Percentiles rank a stretch among this genome's conserved stretches.
Conservation (phyloP, 2,888 invertebrate genomes). For the Escarpia spicata region DNA sequence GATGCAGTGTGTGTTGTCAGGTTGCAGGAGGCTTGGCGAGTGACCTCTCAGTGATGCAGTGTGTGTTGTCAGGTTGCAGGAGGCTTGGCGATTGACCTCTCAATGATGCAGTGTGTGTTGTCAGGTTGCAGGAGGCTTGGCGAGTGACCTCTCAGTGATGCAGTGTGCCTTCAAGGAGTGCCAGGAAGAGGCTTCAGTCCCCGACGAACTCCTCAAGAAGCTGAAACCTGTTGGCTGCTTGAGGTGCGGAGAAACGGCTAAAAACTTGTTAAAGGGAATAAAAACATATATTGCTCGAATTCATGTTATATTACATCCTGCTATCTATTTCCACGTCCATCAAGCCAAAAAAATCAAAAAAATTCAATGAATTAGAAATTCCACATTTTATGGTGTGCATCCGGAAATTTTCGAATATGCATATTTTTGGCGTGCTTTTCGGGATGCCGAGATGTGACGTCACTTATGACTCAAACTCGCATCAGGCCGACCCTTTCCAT, state of each 20-base stretch:
- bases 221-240: slow-evolving; percentile 83
- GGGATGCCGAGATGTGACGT: too few species aligned
- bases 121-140: slow-evolving; percentile 85
- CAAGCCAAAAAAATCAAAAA: too few species aligned
- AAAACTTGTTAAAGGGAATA: not conserved
- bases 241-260: slow-evolving; percentile 71
- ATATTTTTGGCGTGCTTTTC: too few species aligned
- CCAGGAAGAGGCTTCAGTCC: slow-evolving; percentile 91
- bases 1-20: not conserved
- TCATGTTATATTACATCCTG: too few species aligned
- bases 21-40: not conserved
- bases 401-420: too few species aligned
- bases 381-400: too few species aligned
- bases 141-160: slow-evolving; percentile 86
- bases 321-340: too few species aligned
- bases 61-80: slow-evolving; percentile 76
- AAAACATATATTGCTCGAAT: too few species aligned
- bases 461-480: too few species aligned
- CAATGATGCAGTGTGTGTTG: slow-evolving; percentile 77
- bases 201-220: slow-evolving; percentile 79
- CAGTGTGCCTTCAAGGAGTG: slow-evolving; percentile 94
- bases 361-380: too few species aligned
- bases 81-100: slow-evolving; percentile 89
- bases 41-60: not conserved
- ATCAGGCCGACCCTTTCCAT: too few species aligned